Evolutionary conservation across 2,888 invertebrate species (phyloP), one percentile per base, ranked within the genome.

Genomic region (Cheilosia vulpina): DNA sequence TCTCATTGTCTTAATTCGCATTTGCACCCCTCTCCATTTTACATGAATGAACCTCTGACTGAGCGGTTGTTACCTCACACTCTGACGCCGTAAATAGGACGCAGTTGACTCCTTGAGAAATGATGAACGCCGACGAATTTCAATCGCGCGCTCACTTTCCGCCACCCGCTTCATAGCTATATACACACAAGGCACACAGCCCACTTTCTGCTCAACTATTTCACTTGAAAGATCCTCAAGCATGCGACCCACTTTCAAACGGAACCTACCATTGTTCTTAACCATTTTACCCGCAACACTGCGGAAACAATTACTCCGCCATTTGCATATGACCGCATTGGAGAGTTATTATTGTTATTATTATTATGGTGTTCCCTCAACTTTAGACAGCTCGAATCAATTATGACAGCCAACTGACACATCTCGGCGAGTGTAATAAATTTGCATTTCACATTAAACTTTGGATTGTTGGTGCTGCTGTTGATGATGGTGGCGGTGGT

Each of bases 321-420:
- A 84, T 84, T 84, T 79, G 79, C 83, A 84, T 80, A 79, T 43
- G 80, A 75, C 73, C 73, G 75, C 79, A 84, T 69, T 75, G 69
- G 58, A 65, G 69, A 69, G 52, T 71, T 73, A 41, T 75, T 80
- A 75, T 68, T 31, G 9, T 31, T 31, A 31, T 31, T 81, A 77
- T 77, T 72, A 66, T 66, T 60, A 60, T 58, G 69, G 65, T 53
- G 52, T 77, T 80, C 34, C 41, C 53, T 65, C 69, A 75, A 53
- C 75, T 75, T 69, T 41, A 57, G 84, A 84, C 79, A 84, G 75
- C 63, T 79, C 71, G 60, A 76, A 85, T 85, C 80, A 80, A 76
- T 85, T 85, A 80, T 85, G 85, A 85, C 80, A 85, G 76, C 76
- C 71, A 76, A 80, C 85, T 80, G 80, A 85, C 85, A 85, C 66